Evolutionary conservation across 2,113 vertebrate genomes (phyloP).

Genomic region (Saguinus midas): DNA sequence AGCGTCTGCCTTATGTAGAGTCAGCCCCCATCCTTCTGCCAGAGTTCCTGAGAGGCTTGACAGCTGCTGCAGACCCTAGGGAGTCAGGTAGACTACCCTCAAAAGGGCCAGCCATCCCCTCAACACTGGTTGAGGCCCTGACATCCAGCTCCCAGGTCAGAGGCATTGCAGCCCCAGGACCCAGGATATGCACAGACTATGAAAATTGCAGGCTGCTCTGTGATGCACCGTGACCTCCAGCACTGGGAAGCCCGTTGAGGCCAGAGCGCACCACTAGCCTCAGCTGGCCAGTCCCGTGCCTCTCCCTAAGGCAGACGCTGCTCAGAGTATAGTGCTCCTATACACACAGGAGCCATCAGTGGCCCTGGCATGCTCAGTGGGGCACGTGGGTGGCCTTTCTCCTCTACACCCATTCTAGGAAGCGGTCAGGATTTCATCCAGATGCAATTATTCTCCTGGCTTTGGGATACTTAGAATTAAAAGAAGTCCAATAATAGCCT

Average conservation of each 20-base stretch:
- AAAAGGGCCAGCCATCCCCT: background rate
- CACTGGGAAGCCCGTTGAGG: background rate
- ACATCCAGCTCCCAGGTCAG: background rate
- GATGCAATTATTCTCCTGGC: background rate
- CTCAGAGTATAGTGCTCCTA: accelerated
- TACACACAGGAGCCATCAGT: background rate
- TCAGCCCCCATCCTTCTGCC: background rate
- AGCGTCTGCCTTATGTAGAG: no score
- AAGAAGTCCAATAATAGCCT: background rate
- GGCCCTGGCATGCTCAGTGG: background rate
- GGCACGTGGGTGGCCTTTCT: background rate
- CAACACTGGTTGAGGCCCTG: background rate
- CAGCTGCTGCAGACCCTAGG: background rate
- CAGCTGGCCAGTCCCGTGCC: background rate
- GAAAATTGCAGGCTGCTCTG: background rate
- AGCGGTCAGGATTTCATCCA: background rate
- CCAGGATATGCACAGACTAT: background rate
- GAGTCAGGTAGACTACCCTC: background rate
- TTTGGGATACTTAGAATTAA: background rate
- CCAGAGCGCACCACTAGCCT: background rate
- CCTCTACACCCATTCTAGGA: background rate
- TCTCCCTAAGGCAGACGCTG: background rate
- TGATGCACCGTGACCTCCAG: background rate
- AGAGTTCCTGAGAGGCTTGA: background rate
- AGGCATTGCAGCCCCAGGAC: background rate